A percentile compares a stretch with the other conserved stretches of the same genome.
phyloP scores from a whole-genome alignment of 2,797 vertebrate species.

The Siniperca undulata region DNA sequence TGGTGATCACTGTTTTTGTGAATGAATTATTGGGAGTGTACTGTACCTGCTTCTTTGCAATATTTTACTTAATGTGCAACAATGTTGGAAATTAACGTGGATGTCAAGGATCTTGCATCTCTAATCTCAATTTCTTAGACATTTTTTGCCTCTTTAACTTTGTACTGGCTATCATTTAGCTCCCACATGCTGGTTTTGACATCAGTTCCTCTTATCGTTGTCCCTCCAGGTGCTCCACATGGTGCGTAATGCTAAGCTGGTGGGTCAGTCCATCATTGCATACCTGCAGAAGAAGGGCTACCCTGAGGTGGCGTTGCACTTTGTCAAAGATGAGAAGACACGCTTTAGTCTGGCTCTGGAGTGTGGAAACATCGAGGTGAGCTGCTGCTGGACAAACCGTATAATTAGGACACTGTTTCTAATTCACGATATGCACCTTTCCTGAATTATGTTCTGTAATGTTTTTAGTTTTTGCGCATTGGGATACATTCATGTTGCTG shows the following conservation, averaged over 20 bases:
- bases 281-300: slow-evolving; percentile 99
- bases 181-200: background rate
- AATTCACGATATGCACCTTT: background rate
- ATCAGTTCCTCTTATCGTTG: background rate
- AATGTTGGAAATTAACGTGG: background rate
- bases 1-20: background rate
- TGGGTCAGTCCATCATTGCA: slow-evolving; percentile 98
- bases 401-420: background rate
- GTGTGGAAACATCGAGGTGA: slow-evolving; percentile 97
- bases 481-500: no score
- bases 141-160: background rate
- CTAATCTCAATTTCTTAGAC: background rate
- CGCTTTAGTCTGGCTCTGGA: slow-evolving; percentile 96
- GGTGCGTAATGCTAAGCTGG: slow-evolving; percentile 96
- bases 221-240: slow-evolving; percentile 93
- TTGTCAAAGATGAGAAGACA: slow-evolving; percentile 97
- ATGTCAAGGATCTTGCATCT: no score
- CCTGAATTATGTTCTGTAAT: background rate
- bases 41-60: no score
- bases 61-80: background rate
- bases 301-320: slow-evolving; percentile 97
- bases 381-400: background rate
- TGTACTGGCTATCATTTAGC: background rate
- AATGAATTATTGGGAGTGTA: no score
- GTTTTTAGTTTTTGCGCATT: background rate